Percentiles rank a stretch among this genome's conserved stretches.
Evolutionary conservation across 1,140 invertebrate species (phyloP).

Genomic region (Geopemphigus sp.): DNA sequence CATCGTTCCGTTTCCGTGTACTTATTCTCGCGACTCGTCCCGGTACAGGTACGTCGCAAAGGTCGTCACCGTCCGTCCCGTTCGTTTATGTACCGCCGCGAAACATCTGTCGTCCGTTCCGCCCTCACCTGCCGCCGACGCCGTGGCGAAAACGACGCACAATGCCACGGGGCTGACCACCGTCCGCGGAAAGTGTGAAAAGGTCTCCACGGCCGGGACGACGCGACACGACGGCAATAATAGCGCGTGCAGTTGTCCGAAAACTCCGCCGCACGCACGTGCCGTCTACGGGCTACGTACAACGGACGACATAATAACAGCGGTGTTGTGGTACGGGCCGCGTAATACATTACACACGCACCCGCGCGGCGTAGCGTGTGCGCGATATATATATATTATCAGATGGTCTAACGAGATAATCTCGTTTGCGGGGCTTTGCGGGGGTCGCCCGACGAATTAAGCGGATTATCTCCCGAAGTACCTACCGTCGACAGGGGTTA

Average conservation of each 20-base stretch:
- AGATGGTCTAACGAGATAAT: slow-evolving; percentile 45
- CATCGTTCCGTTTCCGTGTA: no score
- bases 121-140: no score
- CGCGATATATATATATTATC: slow-evolving; percentile 16
- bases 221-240: no score
- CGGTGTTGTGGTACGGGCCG: no score
- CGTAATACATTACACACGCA: slow-evolving; percentile 4
- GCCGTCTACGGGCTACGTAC: neutral
- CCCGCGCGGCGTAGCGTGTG: slow-evolving; percentile 20
- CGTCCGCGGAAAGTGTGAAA: slow-evolving; percentile 20
- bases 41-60: no score
- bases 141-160: no score
- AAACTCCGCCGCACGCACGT: slow-evolving; percentile 3
- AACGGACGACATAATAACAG: no score
- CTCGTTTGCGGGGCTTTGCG: slow-evolving; percentile 31
- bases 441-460: slow-evolving; percentile 47
- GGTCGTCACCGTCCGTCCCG: no score
- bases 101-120: slow-evolving; percentile 39
- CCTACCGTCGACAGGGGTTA: slow-evolving; percentile 25
- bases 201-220: no score
- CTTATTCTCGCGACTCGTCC: no score
- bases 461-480: slow-evolving; percentile 32
- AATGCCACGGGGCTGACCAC: neutral
- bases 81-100: no score
- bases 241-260: neutral